Evolutionary conservation across 2,113 vertebrate species (phyloP), one percentile per base, ranked within the genome.

Genomic region (Cryptotis parvus): DNA sequence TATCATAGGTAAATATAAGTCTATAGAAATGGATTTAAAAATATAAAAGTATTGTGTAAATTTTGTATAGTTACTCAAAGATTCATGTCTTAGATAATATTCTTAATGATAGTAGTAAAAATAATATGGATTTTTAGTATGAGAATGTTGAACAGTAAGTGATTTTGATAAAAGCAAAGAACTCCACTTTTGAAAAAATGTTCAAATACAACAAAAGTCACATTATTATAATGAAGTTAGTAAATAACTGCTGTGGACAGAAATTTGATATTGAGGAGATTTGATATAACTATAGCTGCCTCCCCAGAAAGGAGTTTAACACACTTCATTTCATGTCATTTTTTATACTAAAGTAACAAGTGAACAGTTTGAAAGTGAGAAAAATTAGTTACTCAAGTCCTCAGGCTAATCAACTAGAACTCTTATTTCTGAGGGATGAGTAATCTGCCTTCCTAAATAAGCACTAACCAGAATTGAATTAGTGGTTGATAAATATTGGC

Each of bases 1-100:
- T 63, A 92, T 91, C 52, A 76, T 89, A n/a, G 91, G 83, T 68
- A 85, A 74, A 27, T 45, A 86, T 75, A 83, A 91, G 87, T 49
- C 9, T 24, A 4, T 66, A 24, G 6, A 72, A 6, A 43, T 83
- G 10, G 7, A 78, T 78, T 45, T 63, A 10, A 8, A 91, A 27
- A 89, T 85, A 88, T 74, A 77, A 95, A 93, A 39, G 29, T 26
- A 93, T 58, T 18, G 27, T 6, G 52, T 89, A 76, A 66, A 5
- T 37, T 72, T 66, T n/a, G 3, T 68, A 89, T 70, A 92, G 69
- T 92, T 93, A 39, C 63, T n/a, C 29, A 78, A 77, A 73, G 33
- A 94, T 68, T 76, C 80, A 72, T 73, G n/a, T 20, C 49, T 80
- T 58, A 9, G 63, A 4, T 14, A 31, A 91, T 68, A 86, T 79